Base-by-base conservation (phyloP, 2,113 vertebrate genomes). In the Colius striatus region DNA sequence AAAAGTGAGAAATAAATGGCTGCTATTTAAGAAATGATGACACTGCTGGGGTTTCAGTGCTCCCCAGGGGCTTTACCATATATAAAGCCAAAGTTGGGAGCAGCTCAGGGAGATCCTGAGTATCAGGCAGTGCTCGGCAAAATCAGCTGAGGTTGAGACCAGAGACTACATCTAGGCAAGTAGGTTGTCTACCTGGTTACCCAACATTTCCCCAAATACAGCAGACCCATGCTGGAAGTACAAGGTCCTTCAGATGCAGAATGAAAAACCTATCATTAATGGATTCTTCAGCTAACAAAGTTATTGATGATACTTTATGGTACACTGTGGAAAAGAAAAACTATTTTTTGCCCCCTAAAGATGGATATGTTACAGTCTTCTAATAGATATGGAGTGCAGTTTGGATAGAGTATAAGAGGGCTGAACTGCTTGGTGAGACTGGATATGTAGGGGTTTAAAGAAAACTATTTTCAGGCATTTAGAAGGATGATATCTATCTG, bases 1-100 rank as follows among this genome's bases (percentile, higher is more conserved):
- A 75, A 87, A 91, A 95, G 72, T n/a, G 29, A 61, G 72, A 79
- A 93, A 80, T 86, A 92, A 92, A 95, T 80, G 58, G 27, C 55
- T 89, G 29, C 34, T 77, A 10, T 84, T 92, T 77, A 86, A 83
- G 45, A 72, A 78, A 50, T 1, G 1, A 50, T 63, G 60, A 20
- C 34, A 73, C 67, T 85, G 43, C 63, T 1, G 1, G 63, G 26
- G 18, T 13, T 61, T 38, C 2, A 0, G 32, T 43, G 60, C 43
- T 94, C n/a, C 54, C 57, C 0, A 2, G 32, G 63, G 32, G n/a
- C 26, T 71, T 62, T 62, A 79, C 32, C 3, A 1, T 4, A 4
- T 27, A 36, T 10, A 55, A 77, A 62, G n/a, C 48, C 22, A 21
- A 71, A 34, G n/a, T 5, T 1, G 0, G 30, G 67, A 41, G 65